Percentiles rank a stretch among this genome's conserved stretches.
Evolutionary conservation across 2,888 invertebrate species (phyloP).

Genomic region (Aleiodes leptofemur): DNA sequence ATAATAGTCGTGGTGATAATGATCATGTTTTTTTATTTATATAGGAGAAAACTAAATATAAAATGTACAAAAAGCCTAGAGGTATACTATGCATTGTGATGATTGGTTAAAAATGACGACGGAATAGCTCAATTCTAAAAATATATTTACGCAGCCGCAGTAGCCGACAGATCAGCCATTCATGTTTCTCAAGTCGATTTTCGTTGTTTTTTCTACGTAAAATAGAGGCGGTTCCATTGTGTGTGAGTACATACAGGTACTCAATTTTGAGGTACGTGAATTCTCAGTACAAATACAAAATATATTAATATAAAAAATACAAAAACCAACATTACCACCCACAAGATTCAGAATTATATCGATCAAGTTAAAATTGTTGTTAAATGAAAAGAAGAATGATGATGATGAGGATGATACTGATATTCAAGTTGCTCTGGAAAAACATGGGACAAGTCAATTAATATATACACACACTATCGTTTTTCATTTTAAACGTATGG

Average conservation of each 20-base stretch:
- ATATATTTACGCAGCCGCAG: conserved; percentile 67
- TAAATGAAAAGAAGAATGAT: conserved; percentile 56
- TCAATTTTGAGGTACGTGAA: conserved; percentile 23
- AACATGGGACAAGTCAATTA: conserved; percentile 69
- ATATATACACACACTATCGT: conserved; percentile 53
- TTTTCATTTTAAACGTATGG: conserved; percentile 53
- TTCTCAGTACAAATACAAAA: conserved; percentile 18
- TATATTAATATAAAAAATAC: conserved; percentile 36
- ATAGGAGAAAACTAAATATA: too few species aligned
- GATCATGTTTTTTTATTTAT: too few species aligned
- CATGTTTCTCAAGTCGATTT: conserved; percentile 69
- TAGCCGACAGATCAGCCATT: conserved; percentile 68
- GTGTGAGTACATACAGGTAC: conserved; percentile 43
- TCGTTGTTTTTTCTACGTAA: conserved; percentile 67
- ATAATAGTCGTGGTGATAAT: too few species aligned
- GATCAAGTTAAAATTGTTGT: not conserved
- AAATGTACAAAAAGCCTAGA: too few species aligned
- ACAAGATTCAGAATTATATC: not conserved
- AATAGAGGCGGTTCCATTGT: conserved; percentile 46
- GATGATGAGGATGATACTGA: conserved; percentile 71
- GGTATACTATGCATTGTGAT: not conserved
- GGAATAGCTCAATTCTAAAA: conserved; percentile 63
- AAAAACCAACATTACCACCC: conserved; percentile 30
- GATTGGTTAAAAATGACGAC: conserved; percentile 69
- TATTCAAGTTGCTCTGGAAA: conserved; percentile 63